Evolutionary conservation across 2,113 vertebrate genomes (phyloP).

Genomic region (Anthoscopus minutus): DNA sequence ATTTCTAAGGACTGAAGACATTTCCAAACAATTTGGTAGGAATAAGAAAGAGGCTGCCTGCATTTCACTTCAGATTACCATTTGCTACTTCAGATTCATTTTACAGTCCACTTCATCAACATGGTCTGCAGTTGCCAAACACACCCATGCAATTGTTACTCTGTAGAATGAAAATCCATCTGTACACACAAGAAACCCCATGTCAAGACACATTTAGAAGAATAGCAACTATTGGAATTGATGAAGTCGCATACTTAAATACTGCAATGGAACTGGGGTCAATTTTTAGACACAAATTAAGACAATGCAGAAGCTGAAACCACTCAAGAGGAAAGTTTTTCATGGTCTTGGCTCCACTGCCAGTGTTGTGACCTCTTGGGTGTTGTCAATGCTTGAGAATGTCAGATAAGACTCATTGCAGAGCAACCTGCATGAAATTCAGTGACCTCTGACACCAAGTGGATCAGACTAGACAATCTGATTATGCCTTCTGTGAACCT

Average conservation of each 20-base stretch:
- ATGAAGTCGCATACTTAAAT: background rate
- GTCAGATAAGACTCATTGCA: constrained; percentile 18
- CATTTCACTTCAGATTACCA: background rate
- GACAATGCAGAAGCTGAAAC: background rate
- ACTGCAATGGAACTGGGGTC: background rate
- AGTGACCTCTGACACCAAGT: constrained; percentile 29
- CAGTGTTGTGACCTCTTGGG: background rate
- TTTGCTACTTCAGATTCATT: background rate
- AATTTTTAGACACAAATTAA: background rate
- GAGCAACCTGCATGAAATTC: background rate
- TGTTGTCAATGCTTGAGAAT: background rate
- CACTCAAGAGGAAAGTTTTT: constrained; percentile 15
- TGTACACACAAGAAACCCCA: background rate
- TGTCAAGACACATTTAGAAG: background rate
- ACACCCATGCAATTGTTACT: background rate
- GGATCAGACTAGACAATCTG: constrained; percentile 30
- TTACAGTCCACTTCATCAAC: background rate
- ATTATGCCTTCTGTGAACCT: background rate
- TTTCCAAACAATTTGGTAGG: background rate
- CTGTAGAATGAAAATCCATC: background rate
- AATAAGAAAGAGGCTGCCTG: background rate
- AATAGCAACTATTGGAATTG: background rate
- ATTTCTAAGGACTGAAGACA: background rate
- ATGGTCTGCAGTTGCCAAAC: background rate
- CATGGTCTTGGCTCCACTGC: background rate